Evolutionary conservation across 2,888 invertebrate genomes (phyloP).

Genomic region (Lasiommata megera): DNA sequence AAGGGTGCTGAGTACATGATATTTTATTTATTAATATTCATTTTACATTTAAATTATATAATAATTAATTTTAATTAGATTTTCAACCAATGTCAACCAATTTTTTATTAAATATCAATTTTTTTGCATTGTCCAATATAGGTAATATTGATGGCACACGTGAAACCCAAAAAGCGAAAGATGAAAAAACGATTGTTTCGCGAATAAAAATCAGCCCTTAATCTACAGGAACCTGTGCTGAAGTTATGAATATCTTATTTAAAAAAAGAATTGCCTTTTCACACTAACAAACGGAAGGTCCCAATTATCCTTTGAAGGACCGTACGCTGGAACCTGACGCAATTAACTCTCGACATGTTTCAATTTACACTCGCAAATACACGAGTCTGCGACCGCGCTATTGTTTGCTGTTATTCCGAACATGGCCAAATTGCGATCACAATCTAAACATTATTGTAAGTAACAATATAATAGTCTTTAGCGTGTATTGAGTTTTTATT

Average conservation of each 20-base stretch:
- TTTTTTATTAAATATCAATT: too few relatives aligned
- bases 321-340: constrained; percentile 54
- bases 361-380: constrained; percentile 78
- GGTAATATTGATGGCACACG: too few relatives aligned
- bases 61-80: too few relatives aligned
- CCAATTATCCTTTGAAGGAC: constrained; percentile 46
- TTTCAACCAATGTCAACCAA: too few relatives aligned
- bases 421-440: background rate
- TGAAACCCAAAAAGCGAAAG: too few relatives aligned
- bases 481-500: background rate
- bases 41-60: too few relatives aligned
- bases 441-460: background rate
- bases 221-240: background rate
- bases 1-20: too few relatives aligned
- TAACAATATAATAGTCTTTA: background rate
- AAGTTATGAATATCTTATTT: background rate
- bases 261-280: background rate
- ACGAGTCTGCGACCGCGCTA: constrained; percentile 45
- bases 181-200: too few relatives aligned
- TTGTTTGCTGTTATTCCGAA: constrained; percentile 35
- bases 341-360: constrained; percentile 72
- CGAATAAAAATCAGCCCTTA: too few relatives aligned
- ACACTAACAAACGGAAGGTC: background rate
- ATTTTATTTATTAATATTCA: too few relatives aligned
- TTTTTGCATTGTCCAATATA: too few relatives aligned